A percentile compares a stretch with the other conserved stretches of the same genome.
These are phyloP conservation scores for Lasiurus cinereus DNA, from an alignment of 2,113 vertebrate species.

Conservation along the genomic window DNA sequence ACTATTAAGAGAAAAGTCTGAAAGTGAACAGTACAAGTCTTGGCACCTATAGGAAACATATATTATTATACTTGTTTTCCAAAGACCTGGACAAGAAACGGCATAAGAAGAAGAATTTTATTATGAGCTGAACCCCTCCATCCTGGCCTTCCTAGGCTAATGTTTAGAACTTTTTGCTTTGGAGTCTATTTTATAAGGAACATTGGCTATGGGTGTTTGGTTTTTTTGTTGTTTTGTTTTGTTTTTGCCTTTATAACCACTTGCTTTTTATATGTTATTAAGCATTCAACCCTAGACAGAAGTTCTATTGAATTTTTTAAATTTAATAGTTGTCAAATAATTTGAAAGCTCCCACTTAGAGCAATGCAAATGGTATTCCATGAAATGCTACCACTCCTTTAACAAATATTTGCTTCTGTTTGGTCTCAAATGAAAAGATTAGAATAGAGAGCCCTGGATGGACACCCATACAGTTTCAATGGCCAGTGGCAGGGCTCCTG, in stretches of 20 bases:
- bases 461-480: not conserved
- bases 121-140: conserved; percentile 19
- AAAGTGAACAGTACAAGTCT: not conserved
- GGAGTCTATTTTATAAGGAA: not conserved
- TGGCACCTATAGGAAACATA: conserved; percentile 49
- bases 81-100: conserved; percentile 37
- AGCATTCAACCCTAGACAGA: not conserved
- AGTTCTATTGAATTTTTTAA: conserved; percentile 44
- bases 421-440: not conserved
- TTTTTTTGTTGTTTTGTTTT: no score
- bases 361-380: not conserved
- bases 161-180: conserved; percentile 31
- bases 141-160: not conserved
- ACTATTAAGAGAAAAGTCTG: conserved; percentile 20
- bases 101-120: not conserved
- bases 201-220: not conserved
- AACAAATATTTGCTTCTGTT: not conserved
- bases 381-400: not conserved
- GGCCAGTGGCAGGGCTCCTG: not conserved
- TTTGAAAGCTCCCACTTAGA: conserved; percentile 23
- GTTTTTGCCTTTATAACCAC: not conserved
- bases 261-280: conserved; percentile 58
- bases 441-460: not conserved
- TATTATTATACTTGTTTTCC: not conserved
- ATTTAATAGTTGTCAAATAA: conserved; percentile 60